Percentiles rank a stretch among this genome's conserved stretches.
phyloP scores from a whole-genome alignment of 2,797 vertebrate genomes.

The Philypnodon macrostomus region DNA sequence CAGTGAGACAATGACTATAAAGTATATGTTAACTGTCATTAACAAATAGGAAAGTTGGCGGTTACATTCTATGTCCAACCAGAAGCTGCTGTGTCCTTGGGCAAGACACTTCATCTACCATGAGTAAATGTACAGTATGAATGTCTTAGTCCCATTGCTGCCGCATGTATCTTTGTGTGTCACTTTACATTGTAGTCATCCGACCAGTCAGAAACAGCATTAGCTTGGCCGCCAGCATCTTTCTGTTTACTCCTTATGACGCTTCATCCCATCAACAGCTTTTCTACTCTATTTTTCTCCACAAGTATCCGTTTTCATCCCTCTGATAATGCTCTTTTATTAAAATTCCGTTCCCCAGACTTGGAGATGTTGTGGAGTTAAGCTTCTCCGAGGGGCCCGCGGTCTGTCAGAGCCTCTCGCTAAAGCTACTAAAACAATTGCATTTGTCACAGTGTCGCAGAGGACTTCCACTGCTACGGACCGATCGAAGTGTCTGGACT shows the following conservation, averaged over 20 bases:
- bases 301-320: conserved; percentile 33
- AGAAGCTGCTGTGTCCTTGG: no score
- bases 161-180: no score
- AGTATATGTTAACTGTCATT: no score
- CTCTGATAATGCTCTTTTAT: conserved; percentile 35
- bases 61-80: no score
- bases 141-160: no score
- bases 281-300: neutral
- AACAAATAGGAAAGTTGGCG: no score
- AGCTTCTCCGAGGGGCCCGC: conserved; percentile 14
- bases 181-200: no score
- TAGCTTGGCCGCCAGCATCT: conserved; percentile 10
- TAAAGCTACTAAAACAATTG: conserved; percentile 53
- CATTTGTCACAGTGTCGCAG: conserved; percentile 41
- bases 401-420: conserved; percentile 35
- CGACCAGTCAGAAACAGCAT: conserved; percentile 18
- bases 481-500: conserved; percentile 14
- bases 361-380: conserved; percentile 21
- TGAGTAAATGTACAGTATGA: no score
- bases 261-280: conserved; percentile 21
- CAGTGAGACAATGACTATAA: no score
- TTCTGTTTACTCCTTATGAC: conserved; percentile 14
- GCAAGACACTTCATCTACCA: no score
- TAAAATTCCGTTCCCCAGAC: conserved; percentile 36
- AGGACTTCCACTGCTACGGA: conserved; percentile 27